A percentile compares a stretch with the other conserved stretches of the same genome.
Evolutionary conservation across 2,113 vertebrate species (phyloP).

Genomic region (Cinclus cinclus): DNA sequence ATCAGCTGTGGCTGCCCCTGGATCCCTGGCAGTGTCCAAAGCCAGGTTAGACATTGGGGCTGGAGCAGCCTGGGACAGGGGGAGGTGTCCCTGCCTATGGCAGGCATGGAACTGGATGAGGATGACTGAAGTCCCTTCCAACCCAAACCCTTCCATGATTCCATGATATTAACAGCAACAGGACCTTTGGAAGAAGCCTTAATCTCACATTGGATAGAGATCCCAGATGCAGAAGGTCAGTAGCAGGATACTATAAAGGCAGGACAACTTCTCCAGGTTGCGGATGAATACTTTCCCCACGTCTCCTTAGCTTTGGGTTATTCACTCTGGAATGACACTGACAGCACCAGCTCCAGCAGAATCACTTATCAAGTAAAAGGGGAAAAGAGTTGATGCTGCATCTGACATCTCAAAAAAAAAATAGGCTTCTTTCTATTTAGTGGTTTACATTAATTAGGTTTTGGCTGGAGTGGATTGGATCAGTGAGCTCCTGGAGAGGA

Average conservation of each 20-base stretch:
- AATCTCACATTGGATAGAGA: background rate
- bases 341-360: background rate
- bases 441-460: background rate
- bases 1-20: background rate
- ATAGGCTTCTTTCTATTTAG: background rate
- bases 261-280: background rate
- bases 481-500: background rate
- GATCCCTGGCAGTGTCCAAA: background rate
- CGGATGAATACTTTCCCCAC: background rate
- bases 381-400: background rate
- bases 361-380: background rate
- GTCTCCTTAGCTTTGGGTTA: accelerated
- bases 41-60: accelerated
- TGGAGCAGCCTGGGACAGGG: accelerated
- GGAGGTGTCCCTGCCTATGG: background rate
- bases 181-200: background rate
- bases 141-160: background rate
- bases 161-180: background rate
- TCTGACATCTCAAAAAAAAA: background rate
- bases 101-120: background rate
- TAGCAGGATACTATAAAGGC: background rate
- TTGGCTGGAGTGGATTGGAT: background rate
- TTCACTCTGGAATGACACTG: background rate
- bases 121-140: background rate
- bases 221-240: background rate